Percentiles rank a stretch among this genome's conserved stretches.
Evolutionary conservation across 2,113 vertebrate species (phyloP).

Genomic region (Narcine bancroftii): DNA sequence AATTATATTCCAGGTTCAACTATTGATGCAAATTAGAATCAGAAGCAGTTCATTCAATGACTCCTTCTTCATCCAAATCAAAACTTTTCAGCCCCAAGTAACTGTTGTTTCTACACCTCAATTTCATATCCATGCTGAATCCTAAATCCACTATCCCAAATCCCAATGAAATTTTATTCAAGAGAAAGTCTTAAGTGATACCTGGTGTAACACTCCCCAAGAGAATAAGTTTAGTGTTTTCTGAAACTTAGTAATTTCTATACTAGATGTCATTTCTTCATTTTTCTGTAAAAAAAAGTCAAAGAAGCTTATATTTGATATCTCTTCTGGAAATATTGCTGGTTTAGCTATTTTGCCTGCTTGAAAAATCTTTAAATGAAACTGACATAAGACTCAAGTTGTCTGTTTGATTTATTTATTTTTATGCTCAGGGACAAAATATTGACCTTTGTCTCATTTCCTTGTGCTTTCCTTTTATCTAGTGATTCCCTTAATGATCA

Average conservation of each 20-base stretch:
- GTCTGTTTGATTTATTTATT: not conserved
- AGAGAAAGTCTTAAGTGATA: not conserved
- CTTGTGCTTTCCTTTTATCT: not conserved
- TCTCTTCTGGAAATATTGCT: too few relatives aligned
- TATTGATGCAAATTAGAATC: too few relatives aligned
- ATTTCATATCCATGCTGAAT: not conserved
- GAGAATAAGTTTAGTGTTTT: too few relatives aligned
- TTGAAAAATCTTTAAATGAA: not conserved
- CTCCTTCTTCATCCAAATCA: not conserved
- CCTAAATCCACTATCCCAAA: not conserved
- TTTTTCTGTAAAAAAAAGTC: too few relatives aligned
- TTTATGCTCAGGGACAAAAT: not conserved
- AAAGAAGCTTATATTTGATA: too few relatives aligned
- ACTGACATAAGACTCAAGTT: not conserved
- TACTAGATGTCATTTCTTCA: too few relatives aligned
- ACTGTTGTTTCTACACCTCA: not conserved
- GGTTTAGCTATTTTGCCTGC: too few relatives aligned
- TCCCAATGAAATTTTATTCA: not conserved
- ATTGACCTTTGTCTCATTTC: not conserved
- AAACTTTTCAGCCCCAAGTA: not conserved
- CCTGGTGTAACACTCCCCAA: not conserved
- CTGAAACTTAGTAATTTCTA: too few relatives aligned
- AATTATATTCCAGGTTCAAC: not conserved
- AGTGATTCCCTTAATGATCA: not conserved
- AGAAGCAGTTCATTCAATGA: not conserved